These are phyloP conservation scores for Nannoperca obscura DNA, from an alignment of 2,797 vertebrate species.

Conservation along the genomic window DNA sequence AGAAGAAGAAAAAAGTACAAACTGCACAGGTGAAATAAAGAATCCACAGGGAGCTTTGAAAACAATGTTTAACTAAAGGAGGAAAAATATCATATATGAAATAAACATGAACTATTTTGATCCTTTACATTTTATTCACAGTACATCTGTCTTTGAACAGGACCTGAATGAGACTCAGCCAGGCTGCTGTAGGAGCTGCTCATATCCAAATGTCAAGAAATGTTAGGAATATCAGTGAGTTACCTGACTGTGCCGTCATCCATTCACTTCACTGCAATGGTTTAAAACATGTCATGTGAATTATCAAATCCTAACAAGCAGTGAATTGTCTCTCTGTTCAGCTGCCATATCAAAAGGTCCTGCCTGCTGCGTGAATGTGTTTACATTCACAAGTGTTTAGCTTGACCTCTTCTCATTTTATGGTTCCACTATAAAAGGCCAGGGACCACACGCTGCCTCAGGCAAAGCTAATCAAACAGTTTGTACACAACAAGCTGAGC, in stretches of 20 bases:
- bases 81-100: background rate
- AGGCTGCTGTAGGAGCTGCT: background rate
- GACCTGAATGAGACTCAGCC: background rate
- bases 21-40: background rate
- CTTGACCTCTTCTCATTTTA: slow-evolving; percentile 40
- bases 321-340: background rate
- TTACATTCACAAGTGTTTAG: slow-evolving; percentile 34
- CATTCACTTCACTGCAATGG: too few species aligned
- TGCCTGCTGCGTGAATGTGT: slow-evolving; percentile 5
- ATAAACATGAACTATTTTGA: background rate
- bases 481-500: slow-evolving; percentile 28
- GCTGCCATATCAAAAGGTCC: background rate
- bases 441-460: background rate
- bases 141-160: background rate
- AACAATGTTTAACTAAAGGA: background rate
- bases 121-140: slow-evolving; percentile 2
- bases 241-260: background rate
- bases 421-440: slow-evolving; percentile 22
- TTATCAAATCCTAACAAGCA: background rate
- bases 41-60: slow-evolving; percentile 1
- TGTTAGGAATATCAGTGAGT: background rate
- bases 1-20: background rate
- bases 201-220: background rate
- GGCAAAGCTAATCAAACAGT: slow-evolving; percentile 47
- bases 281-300: background rate